Evolutionary conservation across 1,140 invertebrate genomes (phyloP).

Genomic region (Drosophila pandora): DNA sequence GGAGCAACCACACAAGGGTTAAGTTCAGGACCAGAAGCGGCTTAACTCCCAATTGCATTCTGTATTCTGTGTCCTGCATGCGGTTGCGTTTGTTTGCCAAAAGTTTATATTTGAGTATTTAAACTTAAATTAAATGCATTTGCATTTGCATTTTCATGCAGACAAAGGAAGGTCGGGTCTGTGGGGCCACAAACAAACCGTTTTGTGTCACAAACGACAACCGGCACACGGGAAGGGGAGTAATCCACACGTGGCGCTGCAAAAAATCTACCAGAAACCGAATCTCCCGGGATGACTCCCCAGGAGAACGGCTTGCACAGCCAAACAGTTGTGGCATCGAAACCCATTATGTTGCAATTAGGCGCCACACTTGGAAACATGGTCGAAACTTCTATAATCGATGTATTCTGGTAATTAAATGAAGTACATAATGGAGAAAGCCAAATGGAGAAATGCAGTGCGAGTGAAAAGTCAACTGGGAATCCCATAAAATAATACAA

Average conservation of each 20-base stretch:
- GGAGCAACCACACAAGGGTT: constrained; percentile 37
- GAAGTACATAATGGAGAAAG: constrained; percentile 56
- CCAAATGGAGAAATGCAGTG: constrained; percentile 53
- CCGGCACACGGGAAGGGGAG: constrained; percentile 18
- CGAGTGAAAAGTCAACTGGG: constrained; percentile 74
- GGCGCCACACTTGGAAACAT: constrained; percentile 62
- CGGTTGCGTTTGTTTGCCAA: constrained; percentile 73
- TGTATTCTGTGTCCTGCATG: constrained; percentile 19
- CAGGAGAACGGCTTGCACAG: not conserved
- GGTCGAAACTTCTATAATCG: constrained; percentile 55
- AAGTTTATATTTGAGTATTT: constrained; percentile 82
- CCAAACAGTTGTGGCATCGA: constrained; percentile 61
- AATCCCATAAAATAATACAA: constrained; percentile 74
- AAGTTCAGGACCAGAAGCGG: constrained; percentile 43
- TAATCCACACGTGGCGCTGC: constrained; percentile 9
- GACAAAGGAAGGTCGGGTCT: constrained; percentile 55
- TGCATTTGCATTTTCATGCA: constrained; percentile 78
- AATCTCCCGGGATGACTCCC: not conserved
- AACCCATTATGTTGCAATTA: constrained; percentile 82
- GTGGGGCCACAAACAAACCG: constrained; percentile 68
- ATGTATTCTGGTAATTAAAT: constrained; percentile 81
- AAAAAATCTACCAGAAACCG: constrained; percentile 49
- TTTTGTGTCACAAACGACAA: constrained; percentile 70
- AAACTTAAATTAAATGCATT: constrained; percentile 82
- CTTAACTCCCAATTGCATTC: constrained; percentile 36